Base-by-base conservation (phyloP, 1,140 invertebrate species). In the Heliconius himera region DNA sequence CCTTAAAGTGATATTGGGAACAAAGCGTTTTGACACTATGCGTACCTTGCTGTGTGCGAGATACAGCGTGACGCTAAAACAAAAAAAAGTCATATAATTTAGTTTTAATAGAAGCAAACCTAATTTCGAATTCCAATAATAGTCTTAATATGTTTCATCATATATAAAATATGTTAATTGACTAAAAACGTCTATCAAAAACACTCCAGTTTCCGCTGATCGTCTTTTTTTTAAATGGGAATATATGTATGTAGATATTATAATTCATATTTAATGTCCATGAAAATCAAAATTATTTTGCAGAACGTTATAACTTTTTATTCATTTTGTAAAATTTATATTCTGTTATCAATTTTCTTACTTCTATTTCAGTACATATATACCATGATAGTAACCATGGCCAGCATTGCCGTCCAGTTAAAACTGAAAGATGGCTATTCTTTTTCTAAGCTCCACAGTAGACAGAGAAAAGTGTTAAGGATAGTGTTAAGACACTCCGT, bases 41-140 rank as follows among this genome's bases (percentile, higher is more conserved):
- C 5, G 33, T 36, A 6, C 33, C 33, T 36, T 33, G 33, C 3
- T 6, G 3, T 33, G 8, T 33, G 33, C 33, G 33, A 0, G 33
- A 36, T 36, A 46, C 13, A 36, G 13, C 41, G 13, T 46, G 41
- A 5, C 41, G 16, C 13, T 16, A 16, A 46, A 46, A 36, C 6
- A 46, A 46, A 46, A 46, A 46, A 13, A 16, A 8, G 49, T 49
- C 1, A 20, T 20, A 29, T 66, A 29, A 66, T 66, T 66, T 66
- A 5, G 13, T 4, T 29, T 29, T 66, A 26, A 29, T 66, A 66
- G 11, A 26, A 66, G 20, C 56, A 66, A 66, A 22, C 56, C 11
- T 66, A 66, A 66, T 66, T 66, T 66, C 22, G 56, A 66, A 66
- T 66, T 66, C 56, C 60, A 66, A 66, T 66, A 29, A 56, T 56